A percentile compares a stretch with the other conserved stretches of the same genome.
These are phyloP conservation scores for Ailurus styani DNA, from an alignment of 2,113 vertebrate genomes.

Conservation along the genomic window DNA sequence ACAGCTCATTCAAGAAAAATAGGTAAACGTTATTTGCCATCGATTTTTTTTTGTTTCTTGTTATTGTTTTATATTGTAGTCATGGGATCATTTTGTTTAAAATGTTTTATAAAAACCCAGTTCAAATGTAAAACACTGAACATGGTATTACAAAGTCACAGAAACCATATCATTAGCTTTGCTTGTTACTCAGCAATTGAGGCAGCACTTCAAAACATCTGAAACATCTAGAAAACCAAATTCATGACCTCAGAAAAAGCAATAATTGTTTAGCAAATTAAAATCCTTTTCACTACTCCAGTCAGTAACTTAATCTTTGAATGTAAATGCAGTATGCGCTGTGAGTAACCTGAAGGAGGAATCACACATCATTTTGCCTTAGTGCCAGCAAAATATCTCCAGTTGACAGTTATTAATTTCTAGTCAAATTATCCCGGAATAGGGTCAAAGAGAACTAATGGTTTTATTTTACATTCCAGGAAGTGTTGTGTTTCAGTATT, in stretches of 20 bases:
- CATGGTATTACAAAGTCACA: slow-evolving; percentile 51
- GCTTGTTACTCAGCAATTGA: slow-evolving; percentile 65
- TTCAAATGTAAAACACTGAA: slow-evolving; percentile 18
- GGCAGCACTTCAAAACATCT: slow-evolving; percentile 41
- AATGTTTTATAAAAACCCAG: background rate
- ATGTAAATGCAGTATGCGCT: slow-evolving; percentile 28
- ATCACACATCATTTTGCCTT: slow-evolving; percentile 10
- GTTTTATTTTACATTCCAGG: slow-evolving; percentile 41
- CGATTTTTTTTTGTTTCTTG: background rate
- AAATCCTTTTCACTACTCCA: slow-evolving; percentile 56
- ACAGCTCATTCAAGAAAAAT: background rate
- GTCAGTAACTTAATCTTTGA: slow-evolving; percentile 61
- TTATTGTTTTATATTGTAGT: background rate
- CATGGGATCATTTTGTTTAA: background rate
- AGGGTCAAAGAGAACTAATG: slow-evolving; percentile 70
- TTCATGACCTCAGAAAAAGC: slow-evolving; percentile 59
- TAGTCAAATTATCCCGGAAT: slow-evolving; percentile 60
- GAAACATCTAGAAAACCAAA: slow-evolving; percentile 54
- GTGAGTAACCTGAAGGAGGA: background rate
- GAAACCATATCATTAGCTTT: slow-evolving; percentile 42
- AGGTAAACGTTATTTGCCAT: background rate
- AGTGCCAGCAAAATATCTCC: slow-evolving; percentile 16
- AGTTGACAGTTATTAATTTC: slow-evolving; percentile 67
- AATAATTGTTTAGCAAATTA: slow-evolving; percentile 67
- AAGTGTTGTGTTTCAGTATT: slow-evolving; percentile 39